Evolutionary conservation across 2,113 vertebrate genomes (phyloP).

Genomic region (Cyprinodon tularosa): DNA sequence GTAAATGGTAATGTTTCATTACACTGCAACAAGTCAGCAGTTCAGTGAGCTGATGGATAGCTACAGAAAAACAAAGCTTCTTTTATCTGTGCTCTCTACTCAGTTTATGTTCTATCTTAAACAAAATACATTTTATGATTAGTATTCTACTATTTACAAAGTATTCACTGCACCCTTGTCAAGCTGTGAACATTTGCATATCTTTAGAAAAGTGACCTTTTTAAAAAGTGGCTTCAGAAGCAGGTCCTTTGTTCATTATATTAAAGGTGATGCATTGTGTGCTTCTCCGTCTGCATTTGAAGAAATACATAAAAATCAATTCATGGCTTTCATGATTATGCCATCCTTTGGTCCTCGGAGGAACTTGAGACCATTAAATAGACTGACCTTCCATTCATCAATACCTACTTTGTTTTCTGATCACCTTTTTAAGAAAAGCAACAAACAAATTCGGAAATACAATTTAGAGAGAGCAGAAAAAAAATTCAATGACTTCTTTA

Average conservation of each 20-base stretch:
- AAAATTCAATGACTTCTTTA: slow-evolving; percentile 2
- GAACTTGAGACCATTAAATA: slow-evolving; percentile 36
- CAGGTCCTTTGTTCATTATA: slow-evolving; percentile 10
- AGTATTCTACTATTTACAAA: background rate
- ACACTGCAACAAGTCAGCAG: slow-evolving; percentile 4
- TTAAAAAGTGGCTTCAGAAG: slow-evolving; percentile 32
- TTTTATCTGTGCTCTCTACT: slow-evolving; percentile 18
- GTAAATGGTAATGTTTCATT: slow-evolving; percentile 21
- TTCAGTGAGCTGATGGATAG: slow-evolving; percentile 29
- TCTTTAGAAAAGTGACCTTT: slow-evolving; percentile 46
- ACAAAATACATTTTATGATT: background rate
- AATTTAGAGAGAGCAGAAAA: background rate
- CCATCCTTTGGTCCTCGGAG: slow-evolving; percentile 30
- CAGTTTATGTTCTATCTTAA: slow-evolving; percentile 10
- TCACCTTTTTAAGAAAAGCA: slow-evolving; percentile 6
- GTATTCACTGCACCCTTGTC: slow-evolving; percentile 5
- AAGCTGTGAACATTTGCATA: slow-evolving; percentile 50
- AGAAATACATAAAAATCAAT: slow-evolving; percentile 55
- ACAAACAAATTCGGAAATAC: slow-evolving; percentile 6
- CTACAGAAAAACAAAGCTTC: background rate
- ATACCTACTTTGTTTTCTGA: slow-evolving; percentile 25
- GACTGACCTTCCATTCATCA: slow-evolving; percentile 47
- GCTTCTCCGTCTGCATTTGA: slow-evolving; percentile 8
- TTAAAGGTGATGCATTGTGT: slow-evolving; percentile 21
- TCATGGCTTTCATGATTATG: slow-evolving; percentile 30